These are phyloP conservation scores for Pseudopipra pipra DNA, from an alignment of 2,113 vertebrate genomes.

Conservation along the genomic window DNA sequence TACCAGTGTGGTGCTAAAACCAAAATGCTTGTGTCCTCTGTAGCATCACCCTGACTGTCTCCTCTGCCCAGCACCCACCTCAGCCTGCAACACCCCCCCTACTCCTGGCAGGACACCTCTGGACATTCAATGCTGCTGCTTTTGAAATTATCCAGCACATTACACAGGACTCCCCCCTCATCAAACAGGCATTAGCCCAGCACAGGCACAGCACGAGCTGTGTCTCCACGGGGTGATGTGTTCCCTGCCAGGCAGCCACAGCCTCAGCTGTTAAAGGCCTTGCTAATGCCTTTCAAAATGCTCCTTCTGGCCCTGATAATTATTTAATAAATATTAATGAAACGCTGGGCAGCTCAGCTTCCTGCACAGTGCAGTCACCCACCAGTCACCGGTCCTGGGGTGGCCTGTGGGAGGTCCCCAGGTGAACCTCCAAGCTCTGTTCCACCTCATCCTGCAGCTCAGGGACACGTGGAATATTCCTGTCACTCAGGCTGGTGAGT, in stretches of 20 bases:
- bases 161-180: neutral
- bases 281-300: neutral
- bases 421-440: neutral
- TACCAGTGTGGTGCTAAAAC: neutral
- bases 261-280: neutral
- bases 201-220: accelerated
- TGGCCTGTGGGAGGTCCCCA: neutral
- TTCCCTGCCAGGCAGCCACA: neutral
- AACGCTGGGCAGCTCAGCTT: neutral
- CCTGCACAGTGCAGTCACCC: neutral
- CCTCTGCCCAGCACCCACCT: neutral
- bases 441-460: neutral
- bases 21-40: neutral
- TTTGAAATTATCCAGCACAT: neutral
- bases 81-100: accelerated
- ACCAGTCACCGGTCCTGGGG: neutral
- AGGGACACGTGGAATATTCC: neutral
- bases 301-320: neutral
- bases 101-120: neutral
- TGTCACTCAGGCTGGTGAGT: neutral
- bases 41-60: neutral
- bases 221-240: neutral
- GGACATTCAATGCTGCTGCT: neutral
- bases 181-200: neutral
- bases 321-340: conserved; percentile 54